A percentile compares a stretch with the other conserved stretches of the same genome.
phyloP scores from a whole-genome alignment of 2,888 invertebrate species.

The Dichetophora obliterata region DNA sequence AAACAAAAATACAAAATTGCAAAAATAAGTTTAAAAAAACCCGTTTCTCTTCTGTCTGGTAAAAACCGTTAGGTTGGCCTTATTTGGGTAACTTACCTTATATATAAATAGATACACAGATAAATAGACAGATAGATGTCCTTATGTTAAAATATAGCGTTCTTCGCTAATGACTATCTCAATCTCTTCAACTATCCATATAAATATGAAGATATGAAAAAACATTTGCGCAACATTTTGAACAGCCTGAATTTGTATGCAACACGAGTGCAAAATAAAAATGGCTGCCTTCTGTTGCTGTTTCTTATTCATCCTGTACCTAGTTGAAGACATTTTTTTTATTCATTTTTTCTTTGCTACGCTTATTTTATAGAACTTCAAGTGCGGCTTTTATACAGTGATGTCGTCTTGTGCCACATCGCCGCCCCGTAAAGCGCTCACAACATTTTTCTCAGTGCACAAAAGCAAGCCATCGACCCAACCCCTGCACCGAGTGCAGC shows the following conservation, averaged over 20 bases:
- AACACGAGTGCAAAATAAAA: conserved; percentile 37
- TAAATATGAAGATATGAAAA: too few relatives aligned
- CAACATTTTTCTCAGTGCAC: background rate
- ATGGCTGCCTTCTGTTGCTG: conserved; percentile 37
- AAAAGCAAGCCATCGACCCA: background rate
- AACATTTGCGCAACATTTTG: too few relatives aligned
- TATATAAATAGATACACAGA: too few relatives aligned
- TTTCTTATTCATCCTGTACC: background rate
- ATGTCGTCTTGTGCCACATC: conserved; percentile 4
- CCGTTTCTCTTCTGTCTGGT: too few relatives aligned
- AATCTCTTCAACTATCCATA: background rate
- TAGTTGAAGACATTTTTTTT: background rate
- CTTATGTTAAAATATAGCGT: too few relatives aligned
- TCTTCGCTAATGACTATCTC: too few relatives aligned
- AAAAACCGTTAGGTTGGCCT: too few relatives aligned
- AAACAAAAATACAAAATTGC: too few relatives aligned
- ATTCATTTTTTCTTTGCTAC: background rate
- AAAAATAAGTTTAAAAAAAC: too few relatives aligned
- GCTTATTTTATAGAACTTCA: background rate
- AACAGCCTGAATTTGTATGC: background rate
- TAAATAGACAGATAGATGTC: too few relatives aligned
- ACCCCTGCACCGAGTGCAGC: background rate
- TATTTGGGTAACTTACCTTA: too few relatives aligned
- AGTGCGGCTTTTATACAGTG: background rate
- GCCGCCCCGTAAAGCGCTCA: background rate